A percentile compares a stretch with the other conserved stretches of the same genome.
phyloP scores from a whole-genome alignment of 2,113 vertebrate genomes.

The Ptilorrhoa leucosticta region DNA sequence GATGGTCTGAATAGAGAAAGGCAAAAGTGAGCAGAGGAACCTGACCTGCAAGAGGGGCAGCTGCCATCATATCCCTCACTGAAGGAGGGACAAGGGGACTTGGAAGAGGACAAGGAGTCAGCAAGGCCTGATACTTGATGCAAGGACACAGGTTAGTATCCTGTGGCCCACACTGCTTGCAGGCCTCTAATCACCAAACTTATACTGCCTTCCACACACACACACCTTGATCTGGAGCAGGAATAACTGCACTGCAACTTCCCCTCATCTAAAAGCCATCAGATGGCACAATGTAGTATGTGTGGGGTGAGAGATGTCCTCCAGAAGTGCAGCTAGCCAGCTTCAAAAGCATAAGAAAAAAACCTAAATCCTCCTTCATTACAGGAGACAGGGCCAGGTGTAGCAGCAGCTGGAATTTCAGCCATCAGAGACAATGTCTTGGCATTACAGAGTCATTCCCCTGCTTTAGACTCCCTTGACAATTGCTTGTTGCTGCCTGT shows the following conservation, averaged over 20 bases:
- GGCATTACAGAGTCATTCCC: constrained; percentile 11
- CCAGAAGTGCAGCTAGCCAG: not conserved
- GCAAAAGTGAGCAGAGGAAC: not conserved
- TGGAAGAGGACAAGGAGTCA: not conserved
- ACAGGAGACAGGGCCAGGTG: constrained; percentile 52
- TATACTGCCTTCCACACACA: not conserved
- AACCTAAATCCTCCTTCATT: constrained; percentile 5
- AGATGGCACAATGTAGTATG: not conserved
- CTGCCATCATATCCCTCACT: not conserved
- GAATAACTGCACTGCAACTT: not conserved
- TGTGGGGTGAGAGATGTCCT: not conserved
- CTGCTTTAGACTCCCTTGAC: constrained; percentile 33
- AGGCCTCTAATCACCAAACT: not conserved
- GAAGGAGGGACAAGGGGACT: not conserved
- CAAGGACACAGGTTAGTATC: not conserved
- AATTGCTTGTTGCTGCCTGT: constrained; percentile 65
- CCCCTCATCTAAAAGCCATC: not conserved
- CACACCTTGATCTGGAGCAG: not conserved
- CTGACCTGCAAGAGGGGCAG: not conserved
- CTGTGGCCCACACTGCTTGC: not conserved
- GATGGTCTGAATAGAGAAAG: not conserved
- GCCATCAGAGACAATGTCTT: constrained; percentile 36
- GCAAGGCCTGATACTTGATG: not conserved
- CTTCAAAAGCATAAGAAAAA: constrained; percentile 29
- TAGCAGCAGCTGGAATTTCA: constrained; percentile 62